A percentile compares a stretch with the other conserved stretches of the same genome.
Evolutionary conservation across 2,113 vertebrate genomes (phyloP).

Genomic region (Pantherophis guttatus): DNA sequence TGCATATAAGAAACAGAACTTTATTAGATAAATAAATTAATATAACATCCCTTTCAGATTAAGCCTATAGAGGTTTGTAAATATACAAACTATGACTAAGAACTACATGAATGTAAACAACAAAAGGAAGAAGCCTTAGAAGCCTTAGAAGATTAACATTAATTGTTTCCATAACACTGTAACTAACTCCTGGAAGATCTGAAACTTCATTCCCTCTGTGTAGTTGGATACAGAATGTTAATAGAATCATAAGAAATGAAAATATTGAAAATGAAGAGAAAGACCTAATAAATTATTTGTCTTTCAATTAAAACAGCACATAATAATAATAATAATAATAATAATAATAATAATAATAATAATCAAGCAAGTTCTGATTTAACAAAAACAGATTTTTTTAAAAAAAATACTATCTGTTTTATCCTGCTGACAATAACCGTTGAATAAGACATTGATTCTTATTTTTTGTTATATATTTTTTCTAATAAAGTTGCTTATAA

Average conservation of each 20-base stretch:
- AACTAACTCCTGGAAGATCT: background rate
- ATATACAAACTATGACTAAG: conserved; percentile 15
- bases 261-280: background rate
- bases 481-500: background rate
- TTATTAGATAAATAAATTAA: conserved; percentile 44
- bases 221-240: background rate
- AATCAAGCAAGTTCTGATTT: background rate
- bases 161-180: background rate
- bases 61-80: conserved; percentile 45
- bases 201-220: background rate
- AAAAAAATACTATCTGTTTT: background rate
- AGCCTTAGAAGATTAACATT: conserved; percentile 31
- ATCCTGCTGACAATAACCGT: background rate
- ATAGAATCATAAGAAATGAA: background rate
- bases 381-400: background rate
- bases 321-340: background rate
- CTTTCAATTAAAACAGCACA: background rate
- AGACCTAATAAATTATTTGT: background rate
- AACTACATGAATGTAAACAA: conserved; percentile 1
- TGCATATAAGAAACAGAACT: conserved; percentile 35
- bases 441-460: background rate
- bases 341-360: background rate
- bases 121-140: background rate
- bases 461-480: background rate
- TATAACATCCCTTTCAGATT: conserved; percentile 44